Evolutionary conservation across 2,888 invertebrate genomes (phyloP).

Genomic region (Drosophila mimica): DNA sequence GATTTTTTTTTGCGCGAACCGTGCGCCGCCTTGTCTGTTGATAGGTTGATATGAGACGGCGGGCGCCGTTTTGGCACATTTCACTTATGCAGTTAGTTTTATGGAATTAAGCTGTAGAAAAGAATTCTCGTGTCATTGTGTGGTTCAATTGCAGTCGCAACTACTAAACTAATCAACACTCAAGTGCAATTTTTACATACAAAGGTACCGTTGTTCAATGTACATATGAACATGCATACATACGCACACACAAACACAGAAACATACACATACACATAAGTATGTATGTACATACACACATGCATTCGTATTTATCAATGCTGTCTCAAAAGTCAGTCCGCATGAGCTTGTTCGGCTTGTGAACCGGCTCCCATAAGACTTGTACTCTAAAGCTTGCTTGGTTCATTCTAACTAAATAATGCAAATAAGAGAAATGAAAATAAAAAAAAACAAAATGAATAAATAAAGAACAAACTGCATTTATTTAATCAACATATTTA

Average conservation of each 20-base stretch:
- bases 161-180: constrained; percentile 51
- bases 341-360: constrained; percentile 14
- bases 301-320: constrained; percentile 12
- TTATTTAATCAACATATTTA: not conserved
- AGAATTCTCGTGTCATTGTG: constrained; percentile 9
- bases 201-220: constrained; percentile 28
- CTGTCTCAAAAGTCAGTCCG: constrained; percentile 9
- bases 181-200: constrained; percentile 43
- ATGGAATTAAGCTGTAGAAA: constrained; percentile 37
- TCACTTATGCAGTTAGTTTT: constrained; percentile 44
- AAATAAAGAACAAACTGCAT: not conserved
- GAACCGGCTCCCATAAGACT: constrained; percentile 28
- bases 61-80: constrained; percentile 46
- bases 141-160: constrained; percentile 32
- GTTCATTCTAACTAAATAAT: constrained; percentile 3
- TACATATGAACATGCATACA: not conserved
- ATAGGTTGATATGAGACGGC: not conserved
- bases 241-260: not conserved
- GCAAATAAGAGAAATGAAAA: not conserved
- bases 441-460: not conserved
- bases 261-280: not conserved
- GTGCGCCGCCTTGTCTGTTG: constrained; percentile 36
- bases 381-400: not conserved
- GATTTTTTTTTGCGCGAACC: constrained; percentile 64
- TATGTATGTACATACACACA: not conserved